Base-by-base conservation (phyloP, 2,888 invertebrate genomes). In the Drosophila demipolita region DNA sequence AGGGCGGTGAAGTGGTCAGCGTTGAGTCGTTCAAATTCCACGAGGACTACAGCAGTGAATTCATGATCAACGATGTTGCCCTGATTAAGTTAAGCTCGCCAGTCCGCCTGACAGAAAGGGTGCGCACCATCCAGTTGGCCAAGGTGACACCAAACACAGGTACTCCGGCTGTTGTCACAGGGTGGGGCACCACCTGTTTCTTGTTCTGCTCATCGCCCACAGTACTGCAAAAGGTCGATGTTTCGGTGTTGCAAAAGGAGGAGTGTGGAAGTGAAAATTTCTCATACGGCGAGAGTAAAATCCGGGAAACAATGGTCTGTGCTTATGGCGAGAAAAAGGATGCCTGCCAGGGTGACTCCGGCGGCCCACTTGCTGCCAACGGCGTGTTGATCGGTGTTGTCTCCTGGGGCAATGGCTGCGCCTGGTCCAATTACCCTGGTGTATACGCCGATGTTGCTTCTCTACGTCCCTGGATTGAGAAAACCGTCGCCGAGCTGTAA, bases 341-440 rank as follows among this genome's bases (percentile, higher is more conserved):
- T 74, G 90, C 92, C 59, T 93, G 92, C 75, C 92, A 92, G 75
- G 93, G 93, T 68, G 93, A 93, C 66, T 93, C 92, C 3, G 93
- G 93, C 73, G 93, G 93, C n/a, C 93, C 93, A 58, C 66, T 92
- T 75, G 91, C 91, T 6, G 64, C 89, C 38, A 48, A 76, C 2
- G 66, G 70, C 5, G 7, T 83, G 63, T 82, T 91, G 6, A 87
- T 92, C 3, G 93, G 93, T 57, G 53, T 93, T 53, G 93, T 93
- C 0, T 93, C 93, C 12, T 93, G 92, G 92, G 93, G 93, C 40
- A 69, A 59, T 17, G 91, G 91, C 36, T 93, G 93, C 45, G 93
- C 90, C 45, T 50, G 53, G 49, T n/a, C 71, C 1, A 68, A 68
- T 1, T 92, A 91, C 66, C 93, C 93, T 11, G 93, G 92, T 15